Evolutionary conservation across 2,888 invertebrate species (phyloP), one percentile per base, ranked within the genome.

Genomic region (Odontomyia ornata): DNA sequence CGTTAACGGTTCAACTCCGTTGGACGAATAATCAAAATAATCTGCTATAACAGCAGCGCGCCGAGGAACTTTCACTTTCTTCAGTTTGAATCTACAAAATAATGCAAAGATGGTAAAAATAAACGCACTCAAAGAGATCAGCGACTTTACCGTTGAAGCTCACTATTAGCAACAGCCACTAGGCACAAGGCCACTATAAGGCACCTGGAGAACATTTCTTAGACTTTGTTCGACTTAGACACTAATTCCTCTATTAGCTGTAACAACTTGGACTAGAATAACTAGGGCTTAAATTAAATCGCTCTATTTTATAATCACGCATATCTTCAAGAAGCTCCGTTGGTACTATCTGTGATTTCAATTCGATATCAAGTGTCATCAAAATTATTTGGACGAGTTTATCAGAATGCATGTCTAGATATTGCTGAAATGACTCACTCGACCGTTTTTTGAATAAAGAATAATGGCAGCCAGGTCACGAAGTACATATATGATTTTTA

Each of bases 1-100:
- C 15, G 72, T 28, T 18, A 72, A 30, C 1, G 52, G 56, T 28
- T 72, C 72, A 11, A 30, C 72, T 52, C 28, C 90, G 78, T 85
- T 21, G 1, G 65, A 67, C 7, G 65, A 83, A 87, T 43, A 21
- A 36, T 23, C 23, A 7, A 43, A 18, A 7, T 43, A 67, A 56
- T 36, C 21, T 18, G 65, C 27, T 67, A 7, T 13, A 18, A 72
- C 30, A 9, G 21, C 1, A 30, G 56, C 28, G 43, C 43, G 43
- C 1, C 65, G 15, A n/a, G 56, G 56, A 7, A 56, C 56, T 25
- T 72, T 52, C 15, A 30, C 23, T 25, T 28, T 72, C 28, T 72
- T 72, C 56, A 72, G 21, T 30, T 72, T 52, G 9, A 56, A 56
- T 1, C 72, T 72, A 21, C 15, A 72, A 15, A 18, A 18, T 7